Evolutionary conservation across 2,888 invertebrate genomes (phyloP), one percentile per base, ranked within the genome.

Genomic region (Himalopsyche tibetana): DNA sequence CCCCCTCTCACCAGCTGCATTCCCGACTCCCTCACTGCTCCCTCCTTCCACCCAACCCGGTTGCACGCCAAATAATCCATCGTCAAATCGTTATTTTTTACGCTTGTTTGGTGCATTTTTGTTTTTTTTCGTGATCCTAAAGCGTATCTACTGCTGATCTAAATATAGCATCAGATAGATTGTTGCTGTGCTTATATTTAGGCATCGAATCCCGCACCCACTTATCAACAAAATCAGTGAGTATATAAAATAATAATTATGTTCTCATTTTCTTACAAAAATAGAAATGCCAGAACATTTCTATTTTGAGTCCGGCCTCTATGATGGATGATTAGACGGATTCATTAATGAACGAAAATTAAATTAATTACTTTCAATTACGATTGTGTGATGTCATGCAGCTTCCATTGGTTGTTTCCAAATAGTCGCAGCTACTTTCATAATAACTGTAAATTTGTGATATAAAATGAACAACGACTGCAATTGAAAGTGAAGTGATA

Each of bases 41-140:
- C 36, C n/a, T 36, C 56, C 69, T 15, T 17, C 55, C 82, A 40
- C 81, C 56, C 82, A 45, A 55, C 42, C 85, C 83, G 28, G 40
- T 55, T 40, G 45, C n/a, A 45, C 55, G 51, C 82, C 38, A 36
- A 82, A 82, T 80, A 83, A 83, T 83, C 83, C 84, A 42, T 63
- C 80, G 40, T 80, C 80, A 42, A 42, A 80, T 80, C 80, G 40
- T 0, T 12, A 8, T 80, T 51, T 55, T 36, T 40, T 84, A 55
- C 56, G 40, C 56, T 81, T n/a, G 12, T 81, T 40, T 36, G 17
- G 80, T 38, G 40, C 79, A 56, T 56, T 56, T 56, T 19, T 40
- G 19, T 42, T 83, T 45, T 79, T 83, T 83, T 83, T 79, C 51
- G 45, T 69, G 55, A 40, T 81, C 81, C 45, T 55, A 36, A 81